Evolutionary conservation across 2,797 vertebrate species (phyloP).

Genomic region (Sebastes taczanowskii): DNA sequence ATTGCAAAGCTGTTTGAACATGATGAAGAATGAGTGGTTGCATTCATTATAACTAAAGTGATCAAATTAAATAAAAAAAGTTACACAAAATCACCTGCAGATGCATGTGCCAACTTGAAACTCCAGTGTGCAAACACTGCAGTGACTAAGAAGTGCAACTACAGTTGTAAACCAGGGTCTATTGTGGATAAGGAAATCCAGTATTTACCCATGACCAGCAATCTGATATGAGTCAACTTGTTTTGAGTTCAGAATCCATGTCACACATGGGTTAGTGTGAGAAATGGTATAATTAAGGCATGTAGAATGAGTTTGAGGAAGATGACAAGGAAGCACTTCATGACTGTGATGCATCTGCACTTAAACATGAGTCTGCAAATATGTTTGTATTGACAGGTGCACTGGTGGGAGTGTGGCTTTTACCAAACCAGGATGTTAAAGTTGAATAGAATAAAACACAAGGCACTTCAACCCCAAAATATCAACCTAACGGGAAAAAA

Average conservation of each 20-base stretch:
- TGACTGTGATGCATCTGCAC: not conserved
- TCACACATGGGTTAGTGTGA: not conserved
- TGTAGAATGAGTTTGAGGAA: not conserved
- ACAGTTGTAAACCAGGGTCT: not conserved
- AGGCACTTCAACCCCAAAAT: not conserved
- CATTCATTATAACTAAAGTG: not conserved
- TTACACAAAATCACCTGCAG: not conserved
- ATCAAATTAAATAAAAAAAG: not conserved
- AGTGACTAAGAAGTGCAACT: not conserved
- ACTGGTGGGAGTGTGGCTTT: not conserved
- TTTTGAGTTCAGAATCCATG: not conserved
- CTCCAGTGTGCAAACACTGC: not conserved
- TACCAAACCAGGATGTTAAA: not conserved
- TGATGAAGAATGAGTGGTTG: not conserved
- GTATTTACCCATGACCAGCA: not conserved
- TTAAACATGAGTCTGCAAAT: not conserved
- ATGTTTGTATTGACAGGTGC: not conserved
- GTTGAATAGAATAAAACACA: not conserved
- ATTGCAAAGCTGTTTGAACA: not conserved
- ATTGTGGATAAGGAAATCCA: not conserved
- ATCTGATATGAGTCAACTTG: not conserved
- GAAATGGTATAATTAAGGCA: not conserved
- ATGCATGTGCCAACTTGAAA: not conserved
- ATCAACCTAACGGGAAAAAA: not conserved
- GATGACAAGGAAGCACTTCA: not conserved